Percentiles rank a stretch among this genome's conserved stretches.
phyloP scores from a whole-genome alignment of 2,888 invertebrate species.

The Drepana falcataria region DNA sequence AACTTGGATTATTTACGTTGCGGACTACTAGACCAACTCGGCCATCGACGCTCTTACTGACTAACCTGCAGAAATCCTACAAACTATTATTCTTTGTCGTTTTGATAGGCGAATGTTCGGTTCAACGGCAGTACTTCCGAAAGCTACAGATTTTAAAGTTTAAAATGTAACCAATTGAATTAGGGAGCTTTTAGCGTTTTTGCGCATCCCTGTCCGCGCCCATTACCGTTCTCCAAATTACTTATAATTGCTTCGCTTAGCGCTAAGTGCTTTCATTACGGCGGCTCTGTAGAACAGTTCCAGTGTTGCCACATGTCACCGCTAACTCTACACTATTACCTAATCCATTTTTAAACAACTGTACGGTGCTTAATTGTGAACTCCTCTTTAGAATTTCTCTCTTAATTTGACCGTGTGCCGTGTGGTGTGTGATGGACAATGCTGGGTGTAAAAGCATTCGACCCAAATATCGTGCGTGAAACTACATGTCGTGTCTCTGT shows the following conservation, averaged over 20 bases:
- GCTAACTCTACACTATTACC: conserved; percentile 40
- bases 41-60: too few relatives aligned
- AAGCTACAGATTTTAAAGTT: conserved; percentile 32
- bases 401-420: neutral
- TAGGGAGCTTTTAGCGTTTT: conserved; percentile 78
- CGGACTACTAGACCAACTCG: too few relatives aligned
- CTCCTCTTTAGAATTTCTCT: neutral
- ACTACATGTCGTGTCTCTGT: conserved; percentile 56
- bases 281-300: conserved; percentile 55
- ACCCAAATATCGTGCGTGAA: conserved; percentile 56
- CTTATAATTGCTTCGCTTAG: conserved; percentile 78
- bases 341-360: conserved; percentile 37
- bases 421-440: conserved; percentile 47
- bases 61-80: too few relatives aligned
- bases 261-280: conserved; percentile 77
- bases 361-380: neutral
- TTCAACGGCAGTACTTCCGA: too few relatives aligned
- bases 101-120: too few relatives aligned
- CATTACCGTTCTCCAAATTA: conserved; percentile 74
- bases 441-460: conserved; percentile 60
- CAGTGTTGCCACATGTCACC: conserved; percentile 49
- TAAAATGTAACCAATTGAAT: conserved; percentile 74
- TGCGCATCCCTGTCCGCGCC: conserved; percentile 74
- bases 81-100: too few relatives aligned
- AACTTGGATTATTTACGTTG: too few relatives aligned